Evolutionary conservation across 2,113 vertebrate species (phyloP).

Genomic region (Copsychus sechellarum): DNA sequence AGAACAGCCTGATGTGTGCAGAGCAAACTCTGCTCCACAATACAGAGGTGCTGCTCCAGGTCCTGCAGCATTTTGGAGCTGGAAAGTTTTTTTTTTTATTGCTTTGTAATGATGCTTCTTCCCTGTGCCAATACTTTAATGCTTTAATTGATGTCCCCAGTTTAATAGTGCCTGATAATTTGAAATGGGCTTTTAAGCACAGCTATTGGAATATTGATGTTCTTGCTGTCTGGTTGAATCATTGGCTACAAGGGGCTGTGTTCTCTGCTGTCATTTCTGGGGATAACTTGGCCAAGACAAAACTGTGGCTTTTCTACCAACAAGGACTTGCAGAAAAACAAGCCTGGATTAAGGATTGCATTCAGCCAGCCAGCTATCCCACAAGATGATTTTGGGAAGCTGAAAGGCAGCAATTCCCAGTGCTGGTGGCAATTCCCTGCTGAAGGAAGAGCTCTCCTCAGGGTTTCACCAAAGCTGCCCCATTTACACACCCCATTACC

Average conservation of each 20-base stretch:
- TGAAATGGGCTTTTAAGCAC: slow-evolving; percentile 33
- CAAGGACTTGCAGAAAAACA: not conserved
- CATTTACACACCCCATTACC: not conserved
- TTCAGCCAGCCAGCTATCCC: not conserved
- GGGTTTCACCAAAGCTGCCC: not conserved
- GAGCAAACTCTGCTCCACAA: not conserved
- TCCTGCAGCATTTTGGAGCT: not conserved
- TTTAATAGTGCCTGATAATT: not conserved
- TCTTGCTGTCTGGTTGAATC: not conserved
- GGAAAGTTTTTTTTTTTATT: not conserved
- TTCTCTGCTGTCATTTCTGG: not conserved
- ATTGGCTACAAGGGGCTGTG: not conserved
- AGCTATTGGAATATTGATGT: not conserved
- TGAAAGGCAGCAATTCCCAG: not conserved
- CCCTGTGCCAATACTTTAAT: not conserved
- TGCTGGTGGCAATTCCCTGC: not conserved
- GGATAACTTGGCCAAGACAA: not conserved
- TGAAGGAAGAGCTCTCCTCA: not conserved
- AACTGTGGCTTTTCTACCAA: not conserved
- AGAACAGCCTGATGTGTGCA: not conserved
- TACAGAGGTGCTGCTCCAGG: not conserved
- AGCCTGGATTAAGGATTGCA: not conserved
- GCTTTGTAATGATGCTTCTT: not conserved
- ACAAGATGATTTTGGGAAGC: not conserved
- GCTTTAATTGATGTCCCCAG: slow-evolving; percentile 3